Evolutionary conservation across 2,888 invertebrate genomes (phyloP).

Genomic region (Rhagonycha fulva): DNA sequence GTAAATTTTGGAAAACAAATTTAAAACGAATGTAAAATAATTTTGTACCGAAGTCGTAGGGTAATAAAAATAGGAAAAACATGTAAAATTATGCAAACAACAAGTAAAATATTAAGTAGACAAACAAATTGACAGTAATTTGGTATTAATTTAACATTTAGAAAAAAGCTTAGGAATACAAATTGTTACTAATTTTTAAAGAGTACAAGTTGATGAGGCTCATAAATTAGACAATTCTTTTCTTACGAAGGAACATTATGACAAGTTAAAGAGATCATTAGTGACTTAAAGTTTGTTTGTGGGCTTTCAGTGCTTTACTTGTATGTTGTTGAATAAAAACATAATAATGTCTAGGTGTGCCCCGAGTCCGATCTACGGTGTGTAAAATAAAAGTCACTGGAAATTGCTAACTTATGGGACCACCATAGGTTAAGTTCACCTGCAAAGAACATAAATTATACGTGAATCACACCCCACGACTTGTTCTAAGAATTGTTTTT

Average conservation of each 20-base stretch:
- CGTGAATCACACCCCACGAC: constrained; percentile 42
- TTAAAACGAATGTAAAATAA: neutral
- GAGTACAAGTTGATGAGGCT: neutral
- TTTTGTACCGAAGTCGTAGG: neutral
- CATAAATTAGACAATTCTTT: neutral
- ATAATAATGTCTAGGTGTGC: constrained; percentile 43
- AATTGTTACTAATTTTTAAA: neutral
- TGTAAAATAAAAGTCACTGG: constrained; percentile 46
- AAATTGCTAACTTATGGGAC: constrained; percentile 43
- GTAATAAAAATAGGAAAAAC: neutral
- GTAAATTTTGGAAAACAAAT: neutral
- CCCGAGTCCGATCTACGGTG: constrained; percentile 34
- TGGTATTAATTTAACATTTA: neutral
- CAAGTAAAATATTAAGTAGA: neutral
- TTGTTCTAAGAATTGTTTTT: constrained; percentile 32
- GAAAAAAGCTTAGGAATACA: neutral
- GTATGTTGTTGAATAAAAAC: constrained; percentile 18
- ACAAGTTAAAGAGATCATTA: constrained; percentile 14
- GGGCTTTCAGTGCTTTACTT: constrained; percentile 19
- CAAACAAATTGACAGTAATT: neutral
- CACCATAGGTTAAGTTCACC: constrained; percentile 45
- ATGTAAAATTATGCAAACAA: neutral
- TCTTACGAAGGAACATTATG: constrained; percentile 3
- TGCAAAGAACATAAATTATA: constrained; percentile 44
- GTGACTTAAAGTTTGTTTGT: constrained; percentile 10